Base-by-base conservation (phyloP, 2,113 vertebrate genomes). In the Crotophaga sulcirostris region DNA sequence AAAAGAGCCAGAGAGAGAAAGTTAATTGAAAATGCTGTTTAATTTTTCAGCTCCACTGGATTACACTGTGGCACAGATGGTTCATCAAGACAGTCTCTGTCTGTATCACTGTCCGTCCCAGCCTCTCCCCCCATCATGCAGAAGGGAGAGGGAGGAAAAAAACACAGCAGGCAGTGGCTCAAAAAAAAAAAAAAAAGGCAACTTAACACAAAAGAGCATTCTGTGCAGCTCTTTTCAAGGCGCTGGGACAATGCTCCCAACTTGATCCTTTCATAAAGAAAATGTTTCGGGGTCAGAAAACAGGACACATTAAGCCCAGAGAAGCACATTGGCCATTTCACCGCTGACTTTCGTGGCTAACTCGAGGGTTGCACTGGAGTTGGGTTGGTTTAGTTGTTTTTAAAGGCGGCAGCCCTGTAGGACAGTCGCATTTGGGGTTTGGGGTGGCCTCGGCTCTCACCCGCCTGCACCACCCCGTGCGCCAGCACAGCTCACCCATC, bases 131-230 rank as follows among this genome's bases (percentile, higher is more conserved):
- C 95, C 97, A 95, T 76, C 81, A 54, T 89, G 84, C 86, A 77
- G 80, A 90, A 87, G 94, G 95, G 96, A 97, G 72, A 78, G 96
- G 96, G 96, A 95, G 86, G 96, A 87, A 96, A 96, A 97, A 97
- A 98, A 97, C 98, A 96, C 98, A 98, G 98, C 98, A 98, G 98
- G 98, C 98, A 98, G 97, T 98, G 98, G 98, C 98, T 98, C 93
- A 64, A 97, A 98, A 98, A 97, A 97, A 98, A 97, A 92, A 75
- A 89, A 92, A 93, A 90, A 95, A 96, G 77, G 94, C 95, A 97
- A 97, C 97, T 97, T 95, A 98, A 98, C 98, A 99, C 99, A 99
- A 99, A 99, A 99, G 99, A 98, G 98, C 98, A 98, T 99, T 99
- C 98, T 98, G 98, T 98, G 98, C 98, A 97, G 98, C 98, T 98